These are phyloP conservation scores for Pseudochirops corinnae DNA, from an alignment of 2,797 vertebrate genomes.

Conservation along the genomic window DNA sequence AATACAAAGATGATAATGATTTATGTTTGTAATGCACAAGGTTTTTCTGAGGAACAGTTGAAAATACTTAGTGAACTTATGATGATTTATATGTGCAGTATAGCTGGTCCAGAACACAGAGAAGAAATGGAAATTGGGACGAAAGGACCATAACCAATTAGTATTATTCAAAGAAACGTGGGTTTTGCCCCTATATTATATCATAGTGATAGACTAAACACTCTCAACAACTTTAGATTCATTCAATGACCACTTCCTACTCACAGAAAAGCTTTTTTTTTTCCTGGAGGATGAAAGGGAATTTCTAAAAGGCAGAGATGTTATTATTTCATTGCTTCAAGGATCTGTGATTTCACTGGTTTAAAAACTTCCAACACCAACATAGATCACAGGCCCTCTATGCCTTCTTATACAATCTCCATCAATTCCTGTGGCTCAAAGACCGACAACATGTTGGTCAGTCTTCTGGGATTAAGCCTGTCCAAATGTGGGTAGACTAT, in stretches of 20 bases:
- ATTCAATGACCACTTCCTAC: conserved; percentile 28
- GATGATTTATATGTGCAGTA: conserved; percentile 36
- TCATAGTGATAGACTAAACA: background rate
- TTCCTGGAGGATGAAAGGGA: conserved; percentile 33
- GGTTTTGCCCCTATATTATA: background rate
- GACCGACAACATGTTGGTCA: background rate
- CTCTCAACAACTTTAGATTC: conserved; percentile 16
- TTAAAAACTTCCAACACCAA: background rate
- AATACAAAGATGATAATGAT: conserved; percentile 24
- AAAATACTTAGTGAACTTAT: conserved; percentile 8
- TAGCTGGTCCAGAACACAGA: background rate
- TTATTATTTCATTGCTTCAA: conserved; percentile 20
- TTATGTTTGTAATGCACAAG: conserved; percentile 28
- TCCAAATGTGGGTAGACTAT: background rate
- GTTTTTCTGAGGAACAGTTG: conserved; percentile 37
- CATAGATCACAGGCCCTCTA: background rate
- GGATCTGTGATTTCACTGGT: background rate
- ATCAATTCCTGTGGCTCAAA: background rate
- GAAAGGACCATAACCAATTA: background rate
- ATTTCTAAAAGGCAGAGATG: conserved; percentile 36
- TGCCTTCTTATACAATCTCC: background rate
- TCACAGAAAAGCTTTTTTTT: conserved; percentile 48
- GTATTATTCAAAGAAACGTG: background rate
- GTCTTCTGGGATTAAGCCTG: background rate
- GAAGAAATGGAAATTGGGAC: background rate